A percentile compares a stretch with the other conserved stretches of the same genome.
phyloP scores from a whole-genome alignment of 2,797 vertebrate species.

The Betta splendens region DNA sequence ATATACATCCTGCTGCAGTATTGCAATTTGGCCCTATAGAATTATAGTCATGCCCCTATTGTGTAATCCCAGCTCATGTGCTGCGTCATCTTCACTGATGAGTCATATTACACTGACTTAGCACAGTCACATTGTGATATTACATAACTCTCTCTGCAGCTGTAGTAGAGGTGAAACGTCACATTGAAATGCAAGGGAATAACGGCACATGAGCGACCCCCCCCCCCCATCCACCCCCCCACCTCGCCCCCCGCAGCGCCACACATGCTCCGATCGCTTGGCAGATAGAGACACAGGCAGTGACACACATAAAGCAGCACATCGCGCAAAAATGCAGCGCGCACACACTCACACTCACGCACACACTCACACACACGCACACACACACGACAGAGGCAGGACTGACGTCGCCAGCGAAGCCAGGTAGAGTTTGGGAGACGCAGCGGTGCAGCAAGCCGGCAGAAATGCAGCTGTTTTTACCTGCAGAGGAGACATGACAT shows the following conservation, averaged over 20 bases:
- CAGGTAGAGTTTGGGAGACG: conserved; percentile 28
- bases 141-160: conserved; percentile 67
- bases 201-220: conserved; percentile 29
- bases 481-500: conserved; percentile 86
- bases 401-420: conserved; percentile 19
- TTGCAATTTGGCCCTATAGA: background rate
- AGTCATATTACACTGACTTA: conserved; percentile 60
- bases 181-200: conserved; percentile 22
- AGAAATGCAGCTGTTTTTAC: conserved; percentile 71
- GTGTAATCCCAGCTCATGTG: conserved; percentile 36
- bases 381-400: conserved; percentile 43
- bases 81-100: conserved; percentile 61
- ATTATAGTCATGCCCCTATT: background rate
- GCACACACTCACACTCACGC: conserved; percentile 46
- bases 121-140: conserved; percentile 55
- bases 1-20: background rate
- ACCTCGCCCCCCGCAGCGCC: conserved; percentile 1
- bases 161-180: conserved; percentile 32
- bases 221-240: background rate
- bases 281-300: conserved; percentile 23
- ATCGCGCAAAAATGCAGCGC: too few species aligned
- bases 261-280: conserved; percentile 16
- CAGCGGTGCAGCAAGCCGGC: conserved; percentile 39
- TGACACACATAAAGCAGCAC: conserved; percentile 30
- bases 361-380: conserved; percentile 47